Percentiles rank a stretch among this genome's conserved stretches.
Conservation (phyloP, 37 sponge, comb jelly and placozoan genomes). For the Ephydatia muelleri region DNA sequence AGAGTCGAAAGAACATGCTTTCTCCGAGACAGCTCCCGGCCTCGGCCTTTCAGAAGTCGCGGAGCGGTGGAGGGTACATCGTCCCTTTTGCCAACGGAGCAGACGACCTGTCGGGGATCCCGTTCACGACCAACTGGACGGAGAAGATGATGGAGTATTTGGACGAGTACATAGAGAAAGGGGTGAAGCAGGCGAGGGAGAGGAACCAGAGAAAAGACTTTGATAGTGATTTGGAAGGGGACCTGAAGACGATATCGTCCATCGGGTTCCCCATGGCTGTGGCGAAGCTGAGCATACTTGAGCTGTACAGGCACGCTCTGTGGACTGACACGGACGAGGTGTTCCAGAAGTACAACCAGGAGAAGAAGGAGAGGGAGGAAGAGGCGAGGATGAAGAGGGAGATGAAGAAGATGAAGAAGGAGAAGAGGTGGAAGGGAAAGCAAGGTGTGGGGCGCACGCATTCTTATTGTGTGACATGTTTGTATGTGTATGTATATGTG, state of each 20-base stretch:
- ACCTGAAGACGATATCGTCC: neutral
- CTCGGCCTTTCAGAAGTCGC: neutral
- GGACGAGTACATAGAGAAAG: neutral
- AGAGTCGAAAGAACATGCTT: neutral
- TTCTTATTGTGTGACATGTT: no score
- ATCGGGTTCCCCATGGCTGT: neutral
- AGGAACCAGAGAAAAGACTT: neutral
- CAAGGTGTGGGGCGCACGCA: neutral
- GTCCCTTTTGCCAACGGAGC: neutral
- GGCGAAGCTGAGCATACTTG: neutral
- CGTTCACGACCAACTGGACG: neutral
- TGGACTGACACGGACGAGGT: neutral
- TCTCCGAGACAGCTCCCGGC: neutral
- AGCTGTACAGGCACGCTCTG: neutral
- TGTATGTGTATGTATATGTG: neutral
- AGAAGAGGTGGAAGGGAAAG: neutral
- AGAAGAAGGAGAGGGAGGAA: neutral
- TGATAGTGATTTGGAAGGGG: neutral
- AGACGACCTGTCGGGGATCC: neutral
- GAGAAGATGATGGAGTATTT: neutral
- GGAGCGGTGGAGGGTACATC: neutral
- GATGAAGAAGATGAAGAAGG: neutral
- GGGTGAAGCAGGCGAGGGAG: neutral
- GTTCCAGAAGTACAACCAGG: constrained; percentile 3
- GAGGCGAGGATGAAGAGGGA: neutral